Evolutionary conservation across 2,888 invertebrate species (phyloP).

Genomic region (Tanaodytes sp.): DNA sequence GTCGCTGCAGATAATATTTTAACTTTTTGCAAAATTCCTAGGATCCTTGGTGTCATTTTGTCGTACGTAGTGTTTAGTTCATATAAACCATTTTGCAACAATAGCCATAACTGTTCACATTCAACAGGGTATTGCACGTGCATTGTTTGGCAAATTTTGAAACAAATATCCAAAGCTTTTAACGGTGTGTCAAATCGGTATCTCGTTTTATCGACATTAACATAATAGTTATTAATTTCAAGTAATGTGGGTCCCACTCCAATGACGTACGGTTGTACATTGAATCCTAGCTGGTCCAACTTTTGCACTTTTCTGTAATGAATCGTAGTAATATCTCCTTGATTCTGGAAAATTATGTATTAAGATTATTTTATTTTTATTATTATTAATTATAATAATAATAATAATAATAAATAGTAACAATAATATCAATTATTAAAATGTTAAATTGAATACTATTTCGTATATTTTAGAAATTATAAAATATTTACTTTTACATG

Average conservation of each 20-base stretch:
- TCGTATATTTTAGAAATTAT: not conserved
- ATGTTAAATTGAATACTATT: not conserved
- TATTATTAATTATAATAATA: too few relatives aligned
- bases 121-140: conserved; percentile 23
- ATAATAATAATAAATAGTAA: too few relatives aligned
- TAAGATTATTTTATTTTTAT: too few relatives aligned
- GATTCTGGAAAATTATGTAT: not conserved
- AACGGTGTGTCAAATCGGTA: conserved; percentile 8
- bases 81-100: conserved; percentile 12
- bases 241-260: not conserved
- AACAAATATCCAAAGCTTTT: conserved; percentile 18
- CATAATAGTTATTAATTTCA: not conserved
- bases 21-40: not conserved
- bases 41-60: not conserved
- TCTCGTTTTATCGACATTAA: not conserved
- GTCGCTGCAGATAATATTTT: not conserved
- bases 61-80: not conserved
- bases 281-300: not conserved
- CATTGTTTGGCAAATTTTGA: conserved; percentile 12
- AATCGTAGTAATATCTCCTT: not conserved
- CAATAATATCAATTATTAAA: too few relatives aligned
- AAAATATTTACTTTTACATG: conserved; percentile 2
- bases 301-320: not conserved
- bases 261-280: conserved; percentile 19
- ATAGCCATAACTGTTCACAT: conserved; percentile 6